phyloP scores from a whole-genome alignment of 2,888 invertebrate genomes.

The Rhagonycha fulva region DNA sequence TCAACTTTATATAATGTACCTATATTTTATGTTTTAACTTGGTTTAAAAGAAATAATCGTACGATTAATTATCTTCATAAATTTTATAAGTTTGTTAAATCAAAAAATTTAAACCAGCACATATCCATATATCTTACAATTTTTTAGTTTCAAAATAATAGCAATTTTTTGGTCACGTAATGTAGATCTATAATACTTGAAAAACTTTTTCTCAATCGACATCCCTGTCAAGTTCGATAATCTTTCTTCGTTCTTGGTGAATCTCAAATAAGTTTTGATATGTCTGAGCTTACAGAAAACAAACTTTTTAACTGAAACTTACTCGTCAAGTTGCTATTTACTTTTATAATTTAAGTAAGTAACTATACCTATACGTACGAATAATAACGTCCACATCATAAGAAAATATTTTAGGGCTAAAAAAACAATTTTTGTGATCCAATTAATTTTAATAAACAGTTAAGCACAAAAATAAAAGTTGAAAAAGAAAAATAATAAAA shows the following conservation, averaged over 20 bases:
- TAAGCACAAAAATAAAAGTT: neutral
- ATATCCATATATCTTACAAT: neutral
- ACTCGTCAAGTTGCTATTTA: neutral
- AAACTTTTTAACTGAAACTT: neutral
- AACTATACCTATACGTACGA: too few relatives aligned
- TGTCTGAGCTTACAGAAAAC: neutral
- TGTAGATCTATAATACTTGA: neutral
- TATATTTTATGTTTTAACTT: too few relatives aligned
- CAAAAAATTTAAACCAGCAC: neutral
- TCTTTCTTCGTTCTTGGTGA: conserved; percentile 2
- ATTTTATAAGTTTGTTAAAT: neutral
- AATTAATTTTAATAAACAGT: neutral
- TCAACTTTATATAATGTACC: too few relatives aligned
- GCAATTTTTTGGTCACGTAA: neutral
- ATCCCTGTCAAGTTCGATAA: conserved; percentile 1
- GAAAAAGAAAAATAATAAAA: neutral
- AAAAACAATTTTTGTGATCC: neutral
- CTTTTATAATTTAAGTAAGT: neutral
- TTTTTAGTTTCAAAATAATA: neutral
- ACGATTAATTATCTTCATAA: neutral
- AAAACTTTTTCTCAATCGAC: neutral
- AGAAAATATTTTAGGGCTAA: neutral
- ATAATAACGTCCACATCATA: neutral
- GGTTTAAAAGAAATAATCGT: neutral
- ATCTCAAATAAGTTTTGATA: conserved; percentile 2